A percentile compares a stretch with the other conserved stretches of the same genome.
Conservation (phyloP, 1,140 invertebrate species). For the Helicoverpa zea region DNA sequence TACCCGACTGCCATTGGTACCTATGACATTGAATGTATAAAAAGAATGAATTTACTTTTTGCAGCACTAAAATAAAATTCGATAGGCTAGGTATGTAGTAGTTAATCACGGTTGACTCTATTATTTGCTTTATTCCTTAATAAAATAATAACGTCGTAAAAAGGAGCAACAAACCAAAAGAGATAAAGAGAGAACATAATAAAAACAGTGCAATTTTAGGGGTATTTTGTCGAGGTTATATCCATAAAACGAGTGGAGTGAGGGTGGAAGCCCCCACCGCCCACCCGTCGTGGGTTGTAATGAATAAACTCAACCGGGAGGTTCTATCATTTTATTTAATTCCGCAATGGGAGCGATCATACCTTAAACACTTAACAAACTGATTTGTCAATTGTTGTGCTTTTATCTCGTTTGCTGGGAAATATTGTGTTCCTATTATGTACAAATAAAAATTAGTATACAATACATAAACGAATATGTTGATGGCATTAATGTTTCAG, state of each 20-base stretch:
- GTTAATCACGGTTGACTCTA: conserved; percentile 50
- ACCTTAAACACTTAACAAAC: conserved; percentile 74
- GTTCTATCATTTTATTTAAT: conserved; percentile 78
- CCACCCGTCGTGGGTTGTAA: conserved; percentile 76
- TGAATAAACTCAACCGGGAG: conserved; percentile 84
- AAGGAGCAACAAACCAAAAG: conserved; percentile 83
- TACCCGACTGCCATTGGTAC: too few relatives aligned
- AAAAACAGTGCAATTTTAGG: conserved; percentile 87
- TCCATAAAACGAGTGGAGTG: conserved; percentile 82
- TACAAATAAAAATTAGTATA: too few relatives aligned
- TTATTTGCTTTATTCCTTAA: conserved; percentile 66
- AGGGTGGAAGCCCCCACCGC: conserved; percentile 62
- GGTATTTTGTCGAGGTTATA: conserved; percentile 87
- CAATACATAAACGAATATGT: too few relatives aligned
- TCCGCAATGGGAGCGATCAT: conserved; percentile 82
- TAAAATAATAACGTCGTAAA: conserved; percentile 85
- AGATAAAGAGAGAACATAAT: conserved; percentile 85
- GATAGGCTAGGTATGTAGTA: background rate
- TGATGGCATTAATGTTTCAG: too few relatives aligned
- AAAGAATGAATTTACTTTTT: too few relatives aligned
- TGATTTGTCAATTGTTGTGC: conserved; percentile 66
- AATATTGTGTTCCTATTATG: too few relatives aligned
- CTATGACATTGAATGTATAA: too few relatives aligned
- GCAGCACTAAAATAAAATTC: background rate
- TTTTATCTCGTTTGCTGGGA: conserved; percentile 3